phyloP scores from a whole-genome alignment of 1,140 invertebrate species.

The Mesaphorura yosii region DNA sequence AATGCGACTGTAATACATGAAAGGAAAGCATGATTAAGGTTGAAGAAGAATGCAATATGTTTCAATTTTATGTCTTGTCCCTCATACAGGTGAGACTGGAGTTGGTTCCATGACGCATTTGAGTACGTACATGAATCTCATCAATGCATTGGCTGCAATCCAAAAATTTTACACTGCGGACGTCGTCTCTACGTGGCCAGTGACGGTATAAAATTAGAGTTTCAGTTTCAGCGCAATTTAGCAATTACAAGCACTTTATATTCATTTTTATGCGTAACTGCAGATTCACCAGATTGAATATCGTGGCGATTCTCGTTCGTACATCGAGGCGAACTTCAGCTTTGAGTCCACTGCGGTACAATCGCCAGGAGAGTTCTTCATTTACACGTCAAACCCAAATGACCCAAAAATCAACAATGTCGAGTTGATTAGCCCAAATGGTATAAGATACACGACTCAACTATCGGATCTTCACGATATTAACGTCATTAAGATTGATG shows the following conservation, averaged over 20 bases:
- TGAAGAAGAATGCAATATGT: no score
- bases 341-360: conserved; percentile 27
- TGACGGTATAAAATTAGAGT: no score
- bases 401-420: conserved; percentile 31
- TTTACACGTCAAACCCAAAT: conserved; percentile 28
- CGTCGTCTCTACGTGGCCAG: conserved; percentile 39
- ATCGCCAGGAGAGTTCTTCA: conserved; percentile 30
- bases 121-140: conserved; percentile 43
- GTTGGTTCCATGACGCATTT: conserved; percentile 33
- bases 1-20: no score
- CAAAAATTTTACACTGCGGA: conserved; percentile 40
- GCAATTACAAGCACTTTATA: no score
- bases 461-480: conserved; percentile 36
- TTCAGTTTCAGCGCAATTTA: no score
- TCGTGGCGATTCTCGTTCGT: conserved; percentile 26
- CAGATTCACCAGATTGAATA: conserved; percentile 31
- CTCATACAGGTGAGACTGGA: conserved; percentile 28
- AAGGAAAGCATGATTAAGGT: no score
- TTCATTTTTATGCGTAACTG: background rate
- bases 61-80: no score
- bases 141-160: conserved; percentile 42
- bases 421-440: conserved; percentile 29
- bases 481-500: conserved; percentile 41
- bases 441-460: conserved; percentile 29
- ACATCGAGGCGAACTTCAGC: conserved; percentile 30